Percentiles rank a stretch among this genome's conserved stretches.
Evolutionary conservation across 2,888 invertebrate genomes (phyloP).

Genomic region (Latrodectus hesperus): DNA sequence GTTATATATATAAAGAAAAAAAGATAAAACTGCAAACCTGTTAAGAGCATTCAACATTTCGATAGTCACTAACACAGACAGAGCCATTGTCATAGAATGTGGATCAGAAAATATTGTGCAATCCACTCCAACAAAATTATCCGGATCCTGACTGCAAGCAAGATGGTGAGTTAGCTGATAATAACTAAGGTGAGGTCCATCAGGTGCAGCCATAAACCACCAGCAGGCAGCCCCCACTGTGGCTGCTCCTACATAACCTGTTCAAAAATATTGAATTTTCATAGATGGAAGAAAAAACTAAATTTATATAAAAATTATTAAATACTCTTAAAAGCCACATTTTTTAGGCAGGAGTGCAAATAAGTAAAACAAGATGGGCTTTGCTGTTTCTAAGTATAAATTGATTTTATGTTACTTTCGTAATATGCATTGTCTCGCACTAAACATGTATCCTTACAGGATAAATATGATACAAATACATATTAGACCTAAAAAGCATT

Average conservation of each 20-base stretch:
- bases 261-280: conserved; percentile 73
- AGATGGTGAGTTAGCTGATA: conserved; percentile 99
- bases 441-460: no score
- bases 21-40: conserved; percentile 80
- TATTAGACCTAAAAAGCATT: no score
- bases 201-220: conserved; percentile 98
- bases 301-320: no score
- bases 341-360: no score
- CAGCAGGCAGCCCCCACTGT: conserved; percentile 99
- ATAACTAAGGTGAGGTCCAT: conserved; percentile 95
- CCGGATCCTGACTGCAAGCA: conserved; percentile 90
- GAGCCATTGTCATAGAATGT: conserved; percentile 99
- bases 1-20: no score
- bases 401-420: no score
- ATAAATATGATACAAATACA: no score
- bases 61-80: conserved; percentile 99
- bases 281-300: no score
- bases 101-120: conserved; percentile 98
- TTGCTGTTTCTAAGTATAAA: no score
- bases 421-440: no score
- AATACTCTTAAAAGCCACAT: no score
- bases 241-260: conserved; percentile 96
- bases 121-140: conserved; percentile 96
- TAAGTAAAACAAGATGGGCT: no score
- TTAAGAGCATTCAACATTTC: conserved; percentile 99